phyloP scores from a whole-genome alignment of 2,113 vertebrate species.

The Salvator merianae region DNA sequence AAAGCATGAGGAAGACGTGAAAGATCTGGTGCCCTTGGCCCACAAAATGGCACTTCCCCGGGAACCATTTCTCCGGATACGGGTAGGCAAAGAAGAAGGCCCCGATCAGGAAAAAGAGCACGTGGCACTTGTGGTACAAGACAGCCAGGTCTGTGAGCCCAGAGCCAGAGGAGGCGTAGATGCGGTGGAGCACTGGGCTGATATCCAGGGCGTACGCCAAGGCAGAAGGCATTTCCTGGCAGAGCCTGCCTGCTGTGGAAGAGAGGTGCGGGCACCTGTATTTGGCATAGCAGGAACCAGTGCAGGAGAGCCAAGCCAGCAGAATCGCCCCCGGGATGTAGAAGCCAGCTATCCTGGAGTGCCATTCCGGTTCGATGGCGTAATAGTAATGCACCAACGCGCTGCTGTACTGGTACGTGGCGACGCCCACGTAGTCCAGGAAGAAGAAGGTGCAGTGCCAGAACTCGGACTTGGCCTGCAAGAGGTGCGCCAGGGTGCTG shows the following conservation, averaged over 20 bases:
- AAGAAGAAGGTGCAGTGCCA: slow-evolving; percentile 96
- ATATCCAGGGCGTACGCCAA: slow-evolving; percentile 93
- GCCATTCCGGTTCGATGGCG: slow-evolving; percentile 85
- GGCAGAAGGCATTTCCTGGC: slow-evolving; percentile 89
- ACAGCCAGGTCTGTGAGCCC: slow-evolving; percentile 76
- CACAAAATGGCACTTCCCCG: slow-evolving; percentile 87
- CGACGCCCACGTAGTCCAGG: slow-evolving; percentile 93
- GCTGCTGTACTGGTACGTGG: slow-evolving; percentile 91
- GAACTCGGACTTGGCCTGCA: slow-evolving; percentile 94
- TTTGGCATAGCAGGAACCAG: slow-evolving; percentile 92
- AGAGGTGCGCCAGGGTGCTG: slow-evolving; percentile 90
- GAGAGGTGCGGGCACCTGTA: slow-evolving; percentile 77
- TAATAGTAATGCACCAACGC: slow-evolving; percentile 93
- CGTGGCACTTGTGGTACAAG: slow-evolving; percentile 87
- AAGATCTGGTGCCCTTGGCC: slow-evolving; percentile 97
- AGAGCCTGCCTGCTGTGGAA: slow-evolving; percentile 78
- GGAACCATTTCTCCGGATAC: slow-evolving; percentile 91
- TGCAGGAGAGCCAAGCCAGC: slow-evolving; percentile 91
- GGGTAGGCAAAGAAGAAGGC: slow-evolving; percentile 93
- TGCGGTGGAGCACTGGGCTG: slow-evolving; percentile 90
- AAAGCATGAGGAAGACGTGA: slow-evolving; percentile 88
- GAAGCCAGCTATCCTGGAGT: slow-evolving; percentile 73
- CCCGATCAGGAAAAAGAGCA: slow-evolving; percentile 88
- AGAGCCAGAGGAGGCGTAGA: slow-evolving; percentile 73
- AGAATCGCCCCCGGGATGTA: slow-evolving; percentile 84